Conservation (phyloP, 2,797 vertebrate species). For the Oreochromis grahami region DNA sequence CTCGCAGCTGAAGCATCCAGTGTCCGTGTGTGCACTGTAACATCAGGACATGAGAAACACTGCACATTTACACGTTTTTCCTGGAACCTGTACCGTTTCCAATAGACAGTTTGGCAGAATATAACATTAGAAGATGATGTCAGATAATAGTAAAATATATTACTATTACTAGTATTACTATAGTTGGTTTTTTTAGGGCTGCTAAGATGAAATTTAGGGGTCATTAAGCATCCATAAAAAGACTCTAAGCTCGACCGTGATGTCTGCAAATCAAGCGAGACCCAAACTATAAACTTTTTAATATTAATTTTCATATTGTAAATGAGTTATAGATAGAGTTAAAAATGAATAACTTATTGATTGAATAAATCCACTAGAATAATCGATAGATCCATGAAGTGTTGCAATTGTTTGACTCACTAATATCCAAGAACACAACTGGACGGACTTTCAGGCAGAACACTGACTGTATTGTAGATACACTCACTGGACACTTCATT, state of each 20-base stretch:
- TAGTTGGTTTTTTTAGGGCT: neutral
- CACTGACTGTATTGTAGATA: neutral
- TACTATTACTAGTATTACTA: neutral
- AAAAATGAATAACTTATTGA: neutral
- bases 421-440: neutral
- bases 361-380: neutral
- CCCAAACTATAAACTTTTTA: neutral
- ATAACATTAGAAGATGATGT: neutral
- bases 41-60: neutral
- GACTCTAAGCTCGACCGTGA: neutral
- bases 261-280: neutral
- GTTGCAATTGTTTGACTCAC: neutral
- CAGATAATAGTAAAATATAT: neutral
- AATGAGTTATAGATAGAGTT: neutral
- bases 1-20: neutral
- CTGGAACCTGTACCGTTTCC: neutral
- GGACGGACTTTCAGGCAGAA: neutral
- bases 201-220: neutral
- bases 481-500: neutral
- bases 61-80: neutral
- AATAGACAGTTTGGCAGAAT: neutral
- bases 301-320: neutral
- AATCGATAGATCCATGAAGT: neutral
- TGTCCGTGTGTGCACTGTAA: neutral
- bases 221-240: neutral